phyloP scores from a whole-genome alignment of 2,113 vertebrate species.

The Microcebus murinus region DNA sequence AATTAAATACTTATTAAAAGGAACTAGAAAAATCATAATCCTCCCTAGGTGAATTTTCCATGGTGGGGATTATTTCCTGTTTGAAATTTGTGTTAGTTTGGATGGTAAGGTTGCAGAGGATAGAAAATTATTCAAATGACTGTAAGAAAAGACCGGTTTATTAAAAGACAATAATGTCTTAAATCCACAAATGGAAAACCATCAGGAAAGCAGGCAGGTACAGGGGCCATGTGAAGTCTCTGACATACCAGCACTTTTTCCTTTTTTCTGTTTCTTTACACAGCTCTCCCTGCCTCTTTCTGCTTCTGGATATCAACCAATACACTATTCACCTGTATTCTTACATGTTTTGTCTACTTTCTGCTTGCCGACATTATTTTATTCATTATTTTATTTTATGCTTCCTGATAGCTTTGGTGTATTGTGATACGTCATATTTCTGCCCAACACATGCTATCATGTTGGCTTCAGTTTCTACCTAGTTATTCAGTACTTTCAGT shows the following conservation, averaged over 20 bases:
- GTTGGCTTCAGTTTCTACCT: not conserved
- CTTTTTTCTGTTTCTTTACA: not conserved
- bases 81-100: conserved; percentile 26
- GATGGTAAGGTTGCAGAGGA: not conserved
- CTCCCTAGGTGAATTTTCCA: conserved; percentile 33
- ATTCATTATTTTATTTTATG: not conserved
- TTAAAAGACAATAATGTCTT: conserved; percentile 28
- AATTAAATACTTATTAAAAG: conserved; percentile 55
- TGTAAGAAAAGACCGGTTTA: conserved; percentile 29
- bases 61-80: conserved; percentile 55
- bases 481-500: not conserved
- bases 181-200: not conserved
- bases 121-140: conserved; percentile 27
- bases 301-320: not conserved
- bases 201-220: not conserved
- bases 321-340: not conserved
- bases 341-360: not conserved
- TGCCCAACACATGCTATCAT: not conserved
- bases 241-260: accelerated
- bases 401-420: not conserved
- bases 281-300: accelerated
- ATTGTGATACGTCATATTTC: not conserved
- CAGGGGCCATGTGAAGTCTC: not conserved
- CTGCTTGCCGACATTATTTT: not conserved
- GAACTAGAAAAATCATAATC: not conserved